Percentiles rank a stretch among this genome's conserved stretches.
Conservation (phyloP, 2,888 invertebrate genomes). For the Drosophila stalkeri region DNA sequence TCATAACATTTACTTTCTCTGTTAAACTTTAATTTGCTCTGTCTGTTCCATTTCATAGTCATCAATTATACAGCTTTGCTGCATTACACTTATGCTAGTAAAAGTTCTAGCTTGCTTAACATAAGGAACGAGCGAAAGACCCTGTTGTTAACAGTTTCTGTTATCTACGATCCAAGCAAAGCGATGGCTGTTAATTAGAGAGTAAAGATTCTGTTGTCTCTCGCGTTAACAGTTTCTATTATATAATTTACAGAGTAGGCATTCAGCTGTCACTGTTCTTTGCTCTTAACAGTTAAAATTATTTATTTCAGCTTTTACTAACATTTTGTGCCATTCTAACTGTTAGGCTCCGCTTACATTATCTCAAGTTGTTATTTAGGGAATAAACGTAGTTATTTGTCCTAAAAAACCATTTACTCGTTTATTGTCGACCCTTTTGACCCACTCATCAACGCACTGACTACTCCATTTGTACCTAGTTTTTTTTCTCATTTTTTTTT, state of each 20-base stretch:
- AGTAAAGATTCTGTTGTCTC: background rate
- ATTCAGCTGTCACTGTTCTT: background rate
- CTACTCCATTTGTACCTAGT: conserved; percentile 1
- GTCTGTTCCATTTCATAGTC: too few species aligned
- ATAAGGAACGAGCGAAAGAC: too few species aligned
- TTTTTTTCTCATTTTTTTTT: background rate
- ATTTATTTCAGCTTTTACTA: background rate
- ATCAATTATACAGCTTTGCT: too few species aligned
- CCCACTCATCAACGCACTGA: conserved; percentile 7
- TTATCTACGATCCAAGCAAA: background rate
- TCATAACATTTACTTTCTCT: too few species aligned
- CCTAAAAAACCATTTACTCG: conserved; percentile 23
- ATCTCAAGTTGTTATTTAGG: background rate
- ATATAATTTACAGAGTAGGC: too few species aligned
- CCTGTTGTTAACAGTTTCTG: background rate
- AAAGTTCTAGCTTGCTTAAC: too few species aligned
- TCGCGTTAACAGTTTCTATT: background rate
- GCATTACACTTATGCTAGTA: too few species aligned
- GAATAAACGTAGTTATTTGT: conserved; percentile 5
- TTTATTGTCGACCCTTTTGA: conserved; percentile 16
- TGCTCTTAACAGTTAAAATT: background rate
- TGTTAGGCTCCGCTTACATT: background rate
- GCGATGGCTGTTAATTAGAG: background rate
- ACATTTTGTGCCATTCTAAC: background rate
- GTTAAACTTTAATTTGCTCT: too few species aligned